Base-by-base conservation (phyloP, 2,888 invertebrate genomes). In the Trichopria drosophilae region DNA sequence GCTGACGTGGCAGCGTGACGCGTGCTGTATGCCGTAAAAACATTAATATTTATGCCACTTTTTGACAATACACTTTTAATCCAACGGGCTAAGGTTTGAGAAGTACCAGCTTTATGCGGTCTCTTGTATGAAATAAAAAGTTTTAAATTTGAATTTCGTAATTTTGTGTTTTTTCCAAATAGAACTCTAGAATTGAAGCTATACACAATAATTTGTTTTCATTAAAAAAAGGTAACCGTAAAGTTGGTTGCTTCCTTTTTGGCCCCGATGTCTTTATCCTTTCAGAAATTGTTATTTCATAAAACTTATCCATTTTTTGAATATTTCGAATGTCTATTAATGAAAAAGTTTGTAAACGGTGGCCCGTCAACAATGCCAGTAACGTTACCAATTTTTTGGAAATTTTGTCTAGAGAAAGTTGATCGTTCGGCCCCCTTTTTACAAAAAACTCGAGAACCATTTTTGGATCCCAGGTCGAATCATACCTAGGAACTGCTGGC, bases 401-500 rank as follows among this genome's bases (percentile, higher is more conserved):
- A 13, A 51, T 4, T 6, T 43, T 32, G 12, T 31, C 43, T 4
- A 54, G 12, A 12, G 29, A 36, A 12, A 56, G 15, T 16, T 16
- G 10, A 24, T 28, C 15, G 3, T 39, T 20, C 6, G 51, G 45
- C 6, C 34, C n/a, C 3, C 40, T 18, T 13, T 36, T 13, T 34
- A 29, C 24, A 23, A 46, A 39, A 24, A 36, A 41, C 6, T 42
- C 31, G 22, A 57, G 22, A 26, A 52, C 57, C 1, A 42, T 23
- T 6, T 29, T 15, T 3, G 50, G 28, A 37, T 56, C 57, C 56
- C 58, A 55, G 7, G 51, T 57, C 3, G 22, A 12, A 16, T 37
- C 9, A 19, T 56, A 59, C 16, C 51, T 59, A 1, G 53, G 53
- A 12, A 34, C 42, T 1, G 44, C 26, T 9, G 53, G 54, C 16